Conservation (phyloP, 2,888 invertebrate species). For the Orthonevra nobilis region DNA sequence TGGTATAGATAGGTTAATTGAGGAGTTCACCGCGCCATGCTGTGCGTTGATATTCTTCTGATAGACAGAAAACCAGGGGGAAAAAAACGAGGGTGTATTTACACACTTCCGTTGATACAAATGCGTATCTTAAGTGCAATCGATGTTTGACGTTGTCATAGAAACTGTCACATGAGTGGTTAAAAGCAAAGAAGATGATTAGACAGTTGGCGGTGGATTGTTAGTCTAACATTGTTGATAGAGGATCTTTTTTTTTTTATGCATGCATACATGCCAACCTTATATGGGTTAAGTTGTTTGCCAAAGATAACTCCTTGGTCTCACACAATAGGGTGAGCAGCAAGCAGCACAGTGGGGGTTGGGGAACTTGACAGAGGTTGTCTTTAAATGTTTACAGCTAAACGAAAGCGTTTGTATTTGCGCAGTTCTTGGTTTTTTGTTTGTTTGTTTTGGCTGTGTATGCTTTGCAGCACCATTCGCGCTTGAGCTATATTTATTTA, state of each 20-base stretch:
- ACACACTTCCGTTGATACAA: not conserved
- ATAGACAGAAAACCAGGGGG: no score
- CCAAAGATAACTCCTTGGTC: slow-evolving; percentile 64
- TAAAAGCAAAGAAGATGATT: no score
- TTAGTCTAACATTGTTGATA: slow-evolving; percentile 51
- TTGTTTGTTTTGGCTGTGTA: slow-evolving; percentile 64
- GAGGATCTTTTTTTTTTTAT: slow-evolving; percentile 33
- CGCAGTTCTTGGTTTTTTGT: slow-evolving; percentile 49
- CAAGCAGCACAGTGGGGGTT: no score
- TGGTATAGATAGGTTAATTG: slow-evolving; percentile 55
- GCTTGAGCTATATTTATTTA: slow-evolving; percentile 41
- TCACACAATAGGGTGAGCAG: slow-evolving; percentile 9
- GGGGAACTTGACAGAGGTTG: no score
- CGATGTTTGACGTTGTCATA: slow-evolving; percentile 9
- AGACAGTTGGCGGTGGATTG: slow-evolving; percentile 12
- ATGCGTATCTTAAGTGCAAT: not conserved
- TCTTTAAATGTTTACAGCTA: slow-evolving; percentile 56
- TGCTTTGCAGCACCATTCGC: slow-evolving; percentile 60
- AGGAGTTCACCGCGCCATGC: slow-evolving; percentile 24
- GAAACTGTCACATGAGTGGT: slow-evolving; percentile 13
- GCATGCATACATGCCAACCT: not conserved
- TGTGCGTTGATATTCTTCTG: no score
- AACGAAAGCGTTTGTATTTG: slow-evolving; percentile 59
- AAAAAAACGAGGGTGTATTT: no score
- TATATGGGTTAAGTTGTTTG: slow-evolving; percentile 66